phyloP scores from a whole-genome alignment of 2,888 invertebrate genomes.

The Tricholauxania praeusta region DNA sequence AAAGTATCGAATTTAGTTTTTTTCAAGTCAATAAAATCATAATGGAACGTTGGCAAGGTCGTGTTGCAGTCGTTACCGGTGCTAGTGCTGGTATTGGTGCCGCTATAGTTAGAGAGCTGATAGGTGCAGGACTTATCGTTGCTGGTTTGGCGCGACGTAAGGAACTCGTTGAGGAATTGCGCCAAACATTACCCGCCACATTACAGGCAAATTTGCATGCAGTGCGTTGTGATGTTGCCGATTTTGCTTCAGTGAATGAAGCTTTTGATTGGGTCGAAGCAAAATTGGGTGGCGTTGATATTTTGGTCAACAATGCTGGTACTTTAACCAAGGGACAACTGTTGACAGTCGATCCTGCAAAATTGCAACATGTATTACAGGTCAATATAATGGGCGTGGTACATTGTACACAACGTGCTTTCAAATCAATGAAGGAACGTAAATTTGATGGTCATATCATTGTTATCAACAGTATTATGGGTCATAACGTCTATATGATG shows the following conservation, averaged over 20 bases:
- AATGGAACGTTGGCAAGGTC: conserved; percentile 74
- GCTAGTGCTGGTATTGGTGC: conserved; percentile 75
- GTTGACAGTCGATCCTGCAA: conserved; percentile 49
- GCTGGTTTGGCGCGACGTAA: conserved; percentile 71
- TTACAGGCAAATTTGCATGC: conserved; percentile 60
- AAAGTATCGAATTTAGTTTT: too few species aligned
- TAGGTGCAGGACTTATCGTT: conserved; percentile 70
- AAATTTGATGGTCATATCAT: conserved; percentile 67
- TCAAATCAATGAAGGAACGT: conserved; percentile 68
- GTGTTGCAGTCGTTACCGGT: conserved; percentile 75
- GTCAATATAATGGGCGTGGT: conserved; percentile 69
- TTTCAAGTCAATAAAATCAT: neutral
- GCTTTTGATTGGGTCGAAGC: conserved; percentile 70
- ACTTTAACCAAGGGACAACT: conserved; percentile 55
- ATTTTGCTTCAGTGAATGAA: conserved; percentile 70
- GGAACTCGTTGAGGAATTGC: conserved; percentile 66
- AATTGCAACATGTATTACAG: conserved; percentile 63
- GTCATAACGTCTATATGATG: conserved; percentile 58
- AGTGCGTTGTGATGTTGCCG: conserved; percentile 69
- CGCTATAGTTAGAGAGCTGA: conserved; percentile 67
- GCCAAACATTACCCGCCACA: conserved; percentile 47
- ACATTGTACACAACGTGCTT: conserved; percentile 69
- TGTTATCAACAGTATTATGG: conserved; percentile 66
- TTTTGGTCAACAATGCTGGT: conserved; percentile 74
- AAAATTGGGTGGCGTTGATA: conserved; percentile 71